Evolutionary conservation across 2,888 invertebrate genomes (phyloP).

Genomic region (Urechis unicinctus): DNA sequence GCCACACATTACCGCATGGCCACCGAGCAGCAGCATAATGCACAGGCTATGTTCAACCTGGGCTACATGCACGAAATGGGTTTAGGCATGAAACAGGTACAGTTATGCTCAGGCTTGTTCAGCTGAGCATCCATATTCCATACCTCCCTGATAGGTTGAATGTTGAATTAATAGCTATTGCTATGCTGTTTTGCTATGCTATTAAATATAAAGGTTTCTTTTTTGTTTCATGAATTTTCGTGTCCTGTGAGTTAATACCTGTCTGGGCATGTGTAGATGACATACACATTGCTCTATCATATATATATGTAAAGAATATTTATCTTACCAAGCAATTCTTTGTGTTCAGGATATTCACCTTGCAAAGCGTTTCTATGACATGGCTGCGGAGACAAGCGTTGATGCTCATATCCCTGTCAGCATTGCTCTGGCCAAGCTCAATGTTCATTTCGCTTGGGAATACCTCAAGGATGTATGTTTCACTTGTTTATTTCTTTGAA

Average conservation of each 20-base stretch:
- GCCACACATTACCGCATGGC: constrained; percentile 80
- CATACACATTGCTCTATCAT: too few relatives aligned
- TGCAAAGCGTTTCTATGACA: constrained; percentile 95
- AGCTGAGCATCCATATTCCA: too few relatives aligned
- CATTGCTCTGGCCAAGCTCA: constrained; percentile 78
- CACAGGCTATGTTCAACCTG: constrained; percentile 98
- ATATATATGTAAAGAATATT: not conserved
- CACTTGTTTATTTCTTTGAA: too few relatives aligned
- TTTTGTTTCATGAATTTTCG: not conserved
- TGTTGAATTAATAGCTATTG: too few relatives aligned
- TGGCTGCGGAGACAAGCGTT: constrained; percentile 83
- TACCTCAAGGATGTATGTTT: constrained; percentile 64
- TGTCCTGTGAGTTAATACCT: not conserved
- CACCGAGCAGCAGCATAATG: constrained; percentile 88
- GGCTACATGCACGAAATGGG: constrained; percentile 99
- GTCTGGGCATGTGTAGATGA: not conserved
- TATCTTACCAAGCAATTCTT: not conserved
- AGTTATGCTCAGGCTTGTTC: not conserved
- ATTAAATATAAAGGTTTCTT: not conserved
- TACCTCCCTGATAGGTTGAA: too few relatives aligned
- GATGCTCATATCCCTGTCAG: constrained; percentile 93
- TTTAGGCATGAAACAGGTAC: constrained; percentile 70
- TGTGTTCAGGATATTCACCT: constrained; percentile 70
- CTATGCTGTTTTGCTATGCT: not conserved
- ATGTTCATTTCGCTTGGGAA: constrained; percentile 67